Conservation (phyloP, 2,113 vertebrate genomes). For the Pygoscelis adeliae region DNA sequence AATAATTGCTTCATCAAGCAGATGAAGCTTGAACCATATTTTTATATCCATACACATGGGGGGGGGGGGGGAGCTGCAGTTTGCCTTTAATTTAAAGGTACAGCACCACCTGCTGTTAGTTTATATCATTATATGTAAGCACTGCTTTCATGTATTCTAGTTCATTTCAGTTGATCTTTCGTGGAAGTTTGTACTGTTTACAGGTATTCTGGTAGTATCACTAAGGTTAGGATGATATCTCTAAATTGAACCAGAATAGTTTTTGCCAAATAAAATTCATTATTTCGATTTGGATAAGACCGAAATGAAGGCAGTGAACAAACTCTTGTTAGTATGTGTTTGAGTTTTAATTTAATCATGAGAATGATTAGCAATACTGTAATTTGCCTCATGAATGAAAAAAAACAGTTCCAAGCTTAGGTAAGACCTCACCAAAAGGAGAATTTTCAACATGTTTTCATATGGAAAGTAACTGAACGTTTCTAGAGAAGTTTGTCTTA, state of each 20-base stretch:
- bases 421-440: not conserved
- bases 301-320: not conserved
- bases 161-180: too few relatives aligned
- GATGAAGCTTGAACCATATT: not conserved
- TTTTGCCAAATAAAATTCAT: not conserved
- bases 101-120: slow-evolving; percentile 41
- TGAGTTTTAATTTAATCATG: not conserved
- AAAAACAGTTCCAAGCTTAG: not conserved
- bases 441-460: not conserved
- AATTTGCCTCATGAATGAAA: not conserved
- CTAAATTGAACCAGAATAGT: not conserved
- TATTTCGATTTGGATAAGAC: not conserved
- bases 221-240: not conserved
- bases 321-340: not conserved
- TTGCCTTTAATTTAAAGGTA: not conserved
- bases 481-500: not conserved
- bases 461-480: not conserved
- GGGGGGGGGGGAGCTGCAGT: not conserved
- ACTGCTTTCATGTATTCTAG: fast-evolving
- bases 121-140: not conserved
- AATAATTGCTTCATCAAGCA: too few relatives aligned
- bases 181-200: not conserved
- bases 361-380: not conserved
- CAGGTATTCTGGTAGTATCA: not conserved
- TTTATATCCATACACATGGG: fast-evolving